Percentiles rank a stretch among this genome's conserved stretches.
These are phyloP conservation scores for Enoplolaimus lenunculus DNA, from an alignment of 2,888 invertebrate species.

Conservation along the genomic window DNA sequence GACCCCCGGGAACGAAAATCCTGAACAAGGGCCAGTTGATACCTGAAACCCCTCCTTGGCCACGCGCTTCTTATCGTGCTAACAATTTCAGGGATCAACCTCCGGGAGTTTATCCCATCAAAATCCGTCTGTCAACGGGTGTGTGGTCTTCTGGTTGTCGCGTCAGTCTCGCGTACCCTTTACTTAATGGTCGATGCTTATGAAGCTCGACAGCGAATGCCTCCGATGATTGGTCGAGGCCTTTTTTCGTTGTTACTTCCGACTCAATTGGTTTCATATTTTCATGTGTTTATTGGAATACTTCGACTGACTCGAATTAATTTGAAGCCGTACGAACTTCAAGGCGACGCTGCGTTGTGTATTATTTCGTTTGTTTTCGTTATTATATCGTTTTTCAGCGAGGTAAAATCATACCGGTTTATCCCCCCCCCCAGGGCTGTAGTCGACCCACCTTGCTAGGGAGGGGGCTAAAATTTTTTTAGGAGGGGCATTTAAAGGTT, in stretches of 20 bases:
- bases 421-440: no score
- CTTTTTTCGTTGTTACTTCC: background rate
- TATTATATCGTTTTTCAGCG: background rate
- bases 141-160: background rate
- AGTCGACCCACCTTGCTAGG: no score
- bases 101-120: background rate
- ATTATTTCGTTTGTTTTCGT: background rate
- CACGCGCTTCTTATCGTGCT: no score
- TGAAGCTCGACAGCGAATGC: background rate
- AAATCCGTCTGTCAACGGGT: background rate
- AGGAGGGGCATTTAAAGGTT: no score
- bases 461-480: no score
- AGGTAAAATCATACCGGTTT: no score
- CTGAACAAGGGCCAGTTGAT: no score
- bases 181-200: slow-evolving; percentile 8
- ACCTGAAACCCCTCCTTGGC: no score
- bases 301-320: background rate
- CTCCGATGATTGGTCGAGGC: background rate
- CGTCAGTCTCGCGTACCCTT: background rate
- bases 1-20: no score
- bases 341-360: background rate
- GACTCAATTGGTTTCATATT: background rate
- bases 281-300: background rate
- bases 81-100: background rate
- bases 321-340: background rate